Evolutionary conservation across 2,888 invertebrate genomes (phyloP), one percentile per base, ranked within the genome.

Genomic region (Euphydryas editha): DNA sequence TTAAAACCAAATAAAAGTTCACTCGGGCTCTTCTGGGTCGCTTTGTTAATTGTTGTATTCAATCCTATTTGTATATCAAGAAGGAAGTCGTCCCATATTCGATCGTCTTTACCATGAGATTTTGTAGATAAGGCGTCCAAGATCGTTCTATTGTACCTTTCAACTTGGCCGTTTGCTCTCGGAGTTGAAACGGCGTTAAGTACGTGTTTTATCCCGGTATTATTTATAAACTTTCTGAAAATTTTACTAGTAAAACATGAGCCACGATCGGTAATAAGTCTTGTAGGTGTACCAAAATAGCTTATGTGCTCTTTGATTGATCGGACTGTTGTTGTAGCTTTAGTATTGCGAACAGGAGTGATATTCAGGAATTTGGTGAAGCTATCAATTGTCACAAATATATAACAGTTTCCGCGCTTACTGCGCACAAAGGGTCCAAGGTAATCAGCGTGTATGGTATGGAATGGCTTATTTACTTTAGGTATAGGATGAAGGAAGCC

Each of bases 391-490:
- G 73, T 62, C 4, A 73, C 73, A 10, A 75, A 55, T 4, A 72
- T 7, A 39, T 74, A 73, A 39, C 39, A 39, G 39, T 39, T 39
- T 13, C 39, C 39, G 13, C 39, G 39, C 13, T 39, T 39, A 39
- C 39, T 39, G 13, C 39, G 39, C 4, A 65, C 64, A 51, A 75
- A 74, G 0, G 74, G 75, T 0, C 72, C 76, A 2, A 73, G 15
- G 58, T 72, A 77, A 59, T 77, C 77, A 54, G 65, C 68, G 20
- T 74, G 81, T 0, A 65, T 62, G 21, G 74, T 82, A 24, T 76
- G 73, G 39, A 76, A 76, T 0, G 76, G 76, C 0, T 61, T 36
- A 6, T 54, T 57, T 0, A 64, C 15, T 42, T 75, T 76, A 24
- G 24, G 24, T 4, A 24, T 24, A 24, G 24, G 24, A 6, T 24